These are phyloP conservation scores for Neosalanx taihuensis DNA, from an alignment of 2,797 vertebrate species.

Conservation along the genomic window DNA sequence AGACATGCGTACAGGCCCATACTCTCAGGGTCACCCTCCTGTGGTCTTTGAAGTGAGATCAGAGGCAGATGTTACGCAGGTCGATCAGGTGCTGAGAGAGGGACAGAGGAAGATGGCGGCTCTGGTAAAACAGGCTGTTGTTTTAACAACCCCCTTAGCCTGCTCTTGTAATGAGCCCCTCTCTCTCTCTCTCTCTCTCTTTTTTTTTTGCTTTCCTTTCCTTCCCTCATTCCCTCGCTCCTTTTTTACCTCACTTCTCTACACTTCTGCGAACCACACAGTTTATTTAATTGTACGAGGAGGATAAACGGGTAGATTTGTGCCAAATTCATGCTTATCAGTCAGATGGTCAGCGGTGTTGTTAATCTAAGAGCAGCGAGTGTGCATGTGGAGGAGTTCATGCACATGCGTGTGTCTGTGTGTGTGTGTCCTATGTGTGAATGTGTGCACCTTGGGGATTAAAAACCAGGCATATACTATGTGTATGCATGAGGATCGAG, in stretches of 20 bases:
- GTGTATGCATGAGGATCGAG: conserved; percentile 14
- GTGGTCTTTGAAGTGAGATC: conserved; percentile 70
- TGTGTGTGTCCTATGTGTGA: not conserved
- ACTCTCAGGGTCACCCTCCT: conserved; percentile 8
- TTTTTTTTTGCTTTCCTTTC: not conserved
- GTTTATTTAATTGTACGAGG: too few relatives aligned
- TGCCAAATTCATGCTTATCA: too few relatives aligned
- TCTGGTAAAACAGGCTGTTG: conserved; percentile 52
- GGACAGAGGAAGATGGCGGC: conserved; percentile 13
- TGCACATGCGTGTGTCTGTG: not conserved
- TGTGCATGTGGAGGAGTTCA: not conserved
- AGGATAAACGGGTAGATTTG: too few relatives aligned
- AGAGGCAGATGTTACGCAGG: conserved; percentile 62
- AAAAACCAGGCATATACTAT: conserved; percentile 1
- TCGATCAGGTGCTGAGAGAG: conserved; percentile 56
- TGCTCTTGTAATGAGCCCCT: conserved; percentile 44
- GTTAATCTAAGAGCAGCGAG: not conserved
- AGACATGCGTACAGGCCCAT: conserved; percentile 1
- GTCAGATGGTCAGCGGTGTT: too few relatives aligned
- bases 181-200: conserved; percentile 6
- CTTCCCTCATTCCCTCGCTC: not conserved
- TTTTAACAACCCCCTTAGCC: conserved; percentile 51
- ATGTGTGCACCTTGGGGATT: conserved; percentile 9
- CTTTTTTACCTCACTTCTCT: conserved; percentile 10
- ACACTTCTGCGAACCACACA: too few relatives aligned